Evolutionary conservation across 2,888 invertebrate species (phyloP).

Genomic region (Synanthedon tipuliformis): DNA sequence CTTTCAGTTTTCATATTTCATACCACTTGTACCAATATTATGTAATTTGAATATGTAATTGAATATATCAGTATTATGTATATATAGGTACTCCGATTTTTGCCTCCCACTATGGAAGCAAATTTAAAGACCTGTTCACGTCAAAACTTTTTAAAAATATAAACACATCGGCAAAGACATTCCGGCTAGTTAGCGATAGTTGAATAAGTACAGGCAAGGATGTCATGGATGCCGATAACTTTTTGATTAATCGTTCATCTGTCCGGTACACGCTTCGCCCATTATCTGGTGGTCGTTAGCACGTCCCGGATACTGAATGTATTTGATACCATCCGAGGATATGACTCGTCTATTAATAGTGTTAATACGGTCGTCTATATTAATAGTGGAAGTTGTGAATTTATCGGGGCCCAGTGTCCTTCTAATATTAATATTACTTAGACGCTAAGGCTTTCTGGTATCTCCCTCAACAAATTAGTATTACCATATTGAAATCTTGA

Average conservation of each 20-base stretch:
- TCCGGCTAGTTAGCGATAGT: neutral
- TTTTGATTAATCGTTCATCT: conserved; percentile 26
- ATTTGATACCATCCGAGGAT: neutral
- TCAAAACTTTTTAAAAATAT: neutral
- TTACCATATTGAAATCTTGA: too few relatives aligned
- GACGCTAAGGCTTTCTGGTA: too few relatives aligned
- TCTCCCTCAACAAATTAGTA: too few relatives aligned
- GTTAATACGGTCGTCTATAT: neutral
- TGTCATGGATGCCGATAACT: conserved; percentile 15
- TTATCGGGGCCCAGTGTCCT: neutral
- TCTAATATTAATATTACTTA: too few relatives aligned
- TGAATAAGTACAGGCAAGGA: conserved; percentile 9
- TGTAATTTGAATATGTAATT: too few relatives aligned
- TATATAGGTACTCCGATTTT: too few relatives aligned
- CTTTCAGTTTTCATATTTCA: too few relatives aligned
- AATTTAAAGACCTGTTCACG: too few relatives aligned
- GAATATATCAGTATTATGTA: too few relatives aligned
- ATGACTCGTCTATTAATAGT: neutral
- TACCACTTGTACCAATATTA: too few relatives aligned
- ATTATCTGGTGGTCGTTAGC: conserved; percentile 15
- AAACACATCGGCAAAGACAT: neutral
- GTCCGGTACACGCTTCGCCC: conserved; percentile 22
- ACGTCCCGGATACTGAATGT: neutral
- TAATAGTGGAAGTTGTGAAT: neutral
- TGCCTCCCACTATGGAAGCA: too few relatives aligned